phyloP scores from a whole-genome alignment of 2,113 vertebrate genomes.

The Gracilinanus agilis region DNA sequence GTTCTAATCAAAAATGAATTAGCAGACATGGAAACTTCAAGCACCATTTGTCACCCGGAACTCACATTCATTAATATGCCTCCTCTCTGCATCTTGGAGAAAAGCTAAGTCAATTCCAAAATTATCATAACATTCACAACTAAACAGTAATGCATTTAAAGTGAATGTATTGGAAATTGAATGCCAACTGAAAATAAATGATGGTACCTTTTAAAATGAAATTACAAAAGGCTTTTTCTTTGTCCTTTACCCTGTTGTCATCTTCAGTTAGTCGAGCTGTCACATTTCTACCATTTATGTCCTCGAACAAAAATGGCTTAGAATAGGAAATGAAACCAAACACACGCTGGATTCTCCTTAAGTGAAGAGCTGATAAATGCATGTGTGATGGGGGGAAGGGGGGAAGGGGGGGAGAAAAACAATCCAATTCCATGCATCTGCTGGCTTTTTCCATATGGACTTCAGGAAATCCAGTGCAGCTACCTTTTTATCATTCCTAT shows the following conservation, averaged over 20 bases:
- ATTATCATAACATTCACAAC: slow-evolving; percentile 87
- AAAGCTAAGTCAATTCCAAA: slow-evolving; percentile 87
- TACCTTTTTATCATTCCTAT: slow-evolving; percentile 56
- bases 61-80: slow-evolving; percentile 82
- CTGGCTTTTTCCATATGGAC: neutral
- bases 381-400: slow-evolving; percentile 41
- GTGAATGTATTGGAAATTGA: slow-evolving; percentile 87
- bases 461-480: neutral
- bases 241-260: slow-evolving; percentile 81
- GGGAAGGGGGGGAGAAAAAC: slow-evolving; percentile 27
- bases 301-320: slow-evolving; percentile 68
- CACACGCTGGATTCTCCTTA: slow-evolving; percentile 60
- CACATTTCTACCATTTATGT: slow-evolving; percentile 74
- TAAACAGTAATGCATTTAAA: slow-evolving; percentile 90
- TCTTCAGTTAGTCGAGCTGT: slow-evolving; percentile 80
- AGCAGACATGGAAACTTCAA: slow-evolving; percentile 86
- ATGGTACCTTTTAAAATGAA: slow-evolving; percentile 85
- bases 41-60: slow-evolving; percentile 87
- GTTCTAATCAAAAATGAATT: slow-evolving; percentile 90
- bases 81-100: slow-evolving; percentile 82
- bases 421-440: slow-evolving; percentile 15
- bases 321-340: slow-evolving; percentile 73
- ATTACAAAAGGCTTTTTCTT: slow-evolving; percentile 81
- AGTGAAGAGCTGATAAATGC: slow-evolving; percentile 66
- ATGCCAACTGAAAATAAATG: slow-evolving; percentile 87